Base-by-base conservation (phyloP, 2,113 vertebrate species). In the Ardeotis arabs region DNA sequence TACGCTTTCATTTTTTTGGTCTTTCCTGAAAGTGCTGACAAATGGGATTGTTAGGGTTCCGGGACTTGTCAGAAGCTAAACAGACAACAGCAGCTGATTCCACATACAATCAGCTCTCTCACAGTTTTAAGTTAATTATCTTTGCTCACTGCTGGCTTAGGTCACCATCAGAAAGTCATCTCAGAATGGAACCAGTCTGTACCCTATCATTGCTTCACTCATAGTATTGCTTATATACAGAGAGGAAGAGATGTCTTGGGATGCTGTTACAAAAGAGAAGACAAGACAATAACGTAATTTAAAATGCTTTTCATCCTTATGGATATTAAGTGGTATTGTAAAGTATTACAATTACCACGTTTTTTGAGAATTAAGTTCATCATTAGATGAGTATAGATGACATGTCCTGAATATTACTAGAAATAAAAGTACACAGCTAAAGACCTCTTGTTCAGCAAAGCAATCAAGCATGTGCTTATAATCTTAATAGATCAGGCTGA, bases 401-500 rank as follows among this genome's bases (percentile, higher is more conserved):
- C 14, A 58, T 2, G 2, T 49, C 45, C 56, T 10, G 3, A 49
- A 14, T 64, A 33, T 68, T 85, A 45, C 31, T 84, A 35, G 68
- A 86, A 90, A 72, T 45, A 73, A 45, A 89, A 91, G 24, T 19
- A 79, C 28, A 22, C 29, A 41, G 56, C 47, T 89, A 35, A 80
- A 90, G 69, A 63, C 55, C 24, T 92, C 56, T 50, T 55, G 18
- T 77, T 93, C 67, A 75, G 76, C 31, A 84, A 67, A 84, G 92
- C 83, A 95, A 50, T 77, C 77, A 88, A 78, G 72, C 33, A 70
- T 35, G 35, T 84, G 39, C 29, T 87, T 64, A 75, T 92, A 89
- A 95, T 90, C 87, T 83, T 59, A 88, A 59, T 44, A 82, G 80
- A 96, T 91, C 55, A 88, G 50, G 73, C 41, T 85, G 78, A 76